phyloP scores from a whole-genome alignment of 2,113 vertebrate genomes.

The Indicator indicator region DNA sequence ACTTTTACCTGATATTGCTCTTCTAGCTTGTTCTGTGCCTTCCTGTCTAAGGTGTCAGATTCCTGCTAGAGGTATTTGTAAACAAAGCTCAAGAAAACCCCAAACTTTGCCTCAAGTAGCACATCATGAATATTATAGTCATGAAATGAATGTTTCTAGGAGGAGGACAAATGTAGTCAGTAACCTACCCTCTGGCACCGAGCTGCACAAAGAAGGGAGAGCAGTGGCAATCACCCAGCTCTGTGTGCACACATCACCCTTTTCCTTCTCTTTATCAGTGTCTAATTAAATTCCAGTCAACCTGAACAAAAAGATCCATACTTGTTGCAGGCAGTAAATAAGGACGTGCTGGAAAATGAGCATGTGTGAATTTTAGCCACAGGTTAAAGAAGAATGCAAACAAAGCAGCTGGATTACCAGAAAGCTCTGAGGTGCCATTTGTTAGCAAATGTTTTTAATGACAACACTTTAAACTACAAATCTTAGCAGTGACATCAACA shows the following conservation, averaged over 20 bases:
- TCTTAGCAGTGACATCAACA: neutral
- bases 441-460: slow-evolving; percentile 23
- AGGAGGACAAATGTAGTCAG: neutral
- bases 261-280: slow-evolving; percentile 53
- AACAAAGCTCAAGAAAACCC: slow-evolving; percentile 1
- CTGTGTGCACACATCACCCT: neutral
- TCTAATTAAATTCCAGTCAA: slow-evolving; percentile 65
- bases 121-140: neutral
- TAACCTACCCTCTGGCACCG: neutral
- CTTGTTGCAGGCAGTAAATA: neutral
- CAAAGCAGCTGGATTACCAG: neutral
- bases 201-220: neutral
- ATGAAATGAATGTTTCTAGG: neutral
- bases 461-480: neutral
- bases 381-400: neutral
- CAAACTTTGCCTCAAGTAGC: neutral
- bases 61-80: slow-evolving; percentile 34
- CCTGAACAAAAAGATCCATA: slow-evolving; percentile 17
- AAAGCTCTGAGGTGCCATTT: neutral
- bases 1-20: neutral
- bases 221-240: neutral
- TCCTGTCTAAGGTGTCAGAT: neutral
- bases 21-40: neutral
- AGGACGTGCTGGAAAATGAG: neutral
- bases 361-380: neutral